Base-by-base conservation (phyloP, 2,888 invertebrate species). In the Hylaea fasciaria region DNA sequence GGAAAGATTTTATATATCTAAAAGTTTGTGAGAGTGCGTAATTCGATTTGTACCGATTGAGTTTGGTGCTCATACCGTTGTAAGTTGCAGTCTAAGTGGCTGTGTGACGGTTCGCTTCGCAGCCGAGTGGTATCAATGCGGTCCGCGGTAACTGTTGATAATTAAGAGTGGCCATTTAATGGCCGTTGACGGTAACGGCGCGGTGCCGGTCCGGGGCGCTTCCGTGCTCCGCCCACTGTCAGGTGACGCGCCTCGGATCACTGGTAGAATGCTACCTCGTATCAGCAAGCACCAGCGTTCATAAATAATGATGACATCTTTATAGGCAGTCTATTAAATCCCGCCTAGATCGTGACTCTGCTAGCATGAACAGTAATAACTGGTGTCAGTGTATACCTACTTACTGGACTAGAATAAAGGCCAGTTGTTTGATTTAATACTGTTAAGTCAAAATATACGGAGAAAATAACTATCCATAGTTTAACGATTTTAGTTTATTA, bases 131-230 rank as follows among this genome's bases (percentile, higher is more conserved):
- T 78, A 78, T 73, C 76, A 74, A 71, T 73, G 80, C 74, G 74
- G 82, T 81, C 70, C 74, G 73, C 77, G 73, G 77, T 89, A 91
- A 91, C 91, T 90, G 91, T 91, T 88, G 84, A 85, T 91, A 90
- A 91, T 91, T 90, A 91, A 88, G 84, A 86, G 84, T 82, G 81
- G 85, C 85, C 82, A 81, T 78, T 77, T 86, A 86, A 87, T 89
- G 78, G 82, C 72, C 77, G 78, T 72, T 77, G 86, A 85, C 82
- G 83, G 80, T 89, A 88, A 88, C 87, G 88, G 89, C 83, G 70
- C 71, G 78, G 80, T 75, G 84, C 78, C 80, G 80, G 74, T 78
- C 78, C 74, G 69, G 61, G 72, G 70, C 73, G 81, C 85, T 89
- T 87, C 88, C 86, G 86, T 68, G 77, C 77, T 82, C 83, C 87